Percentiles rank a stretch among this genome's conserved stretches.
Evolutionary conservation across 1,140 invertebrate genomes (phyloP).

Genomic region (Samia ricini): DNA sequence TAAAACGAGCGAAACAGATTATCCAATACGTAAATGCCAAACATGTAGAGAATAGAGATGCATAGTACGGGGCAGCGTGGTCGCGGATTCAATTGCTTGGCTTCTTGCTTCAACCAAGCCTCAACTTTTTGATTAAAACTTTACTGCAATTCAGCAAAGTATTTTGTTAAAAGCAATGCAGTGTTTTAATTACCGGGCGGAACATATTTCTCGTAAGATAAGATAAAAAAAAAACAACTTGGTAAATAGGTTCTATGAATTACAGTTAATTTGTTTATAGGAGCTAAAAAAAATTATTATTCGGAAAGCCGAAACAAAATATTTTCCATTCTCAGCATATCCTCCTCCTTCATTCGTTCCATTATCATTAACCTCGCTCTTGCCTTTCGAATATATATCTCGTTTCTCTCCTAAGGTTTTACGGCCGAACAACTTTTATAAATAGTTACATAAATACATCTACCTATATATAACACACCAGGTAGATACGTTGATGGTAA

Average conservation of each 20-base stretch:
- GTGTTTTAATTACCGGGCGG: slow-evolving; percentile 20
- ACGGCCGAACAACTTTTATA: slow-evolving; percentile 9
- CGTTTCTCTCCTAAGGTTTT: slow-evolving; percentile 3
- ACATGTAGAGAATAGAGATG: slow-evolving; percentile 1
- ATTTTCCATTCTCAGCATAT: neutral
- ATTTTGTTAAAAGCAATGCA: slow-evolving; percentile 19
- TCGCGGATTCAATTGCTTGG: slow-evolving; percentile 28
- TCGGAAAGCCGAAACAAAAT: neutral
- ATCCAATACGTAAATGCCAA: slow-evolving; percentile 4
- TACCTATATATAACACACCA: slow-evolving; percentile 6
- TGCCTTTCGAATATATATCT: neutral
- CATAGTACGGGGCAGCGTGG: slow-evolving; percentile 14
- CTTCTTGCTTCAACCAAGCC: slow-evolving; percentile 21
- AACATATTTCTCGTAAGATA: slow-evolving; percentile 7
- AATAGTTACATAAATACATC: neutral
- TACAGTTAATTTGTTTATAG: neutral
- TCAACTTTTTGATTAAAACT: slow-evolving; percentile 30
- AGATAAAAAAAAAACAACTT: neutral
- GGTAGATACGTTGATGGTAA: slow-evolving; percentile 8
- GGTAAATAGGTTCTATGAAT: neutral
- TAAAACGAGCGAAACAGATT: slow-evolving; percentile 17
- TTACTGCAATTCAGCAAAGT: slow-evolving; percentile 24
- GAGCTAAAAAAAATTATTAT: neutral
- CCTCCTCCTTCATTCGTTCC: neutral
- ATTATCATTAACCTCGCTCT: slow-evolving; percentile 6